These are phyloP conservation scores for Plumapathes pennacea DNA, from an alignment of 92 coral and sea anemone species.

Conservation along the genomic window DNA sequence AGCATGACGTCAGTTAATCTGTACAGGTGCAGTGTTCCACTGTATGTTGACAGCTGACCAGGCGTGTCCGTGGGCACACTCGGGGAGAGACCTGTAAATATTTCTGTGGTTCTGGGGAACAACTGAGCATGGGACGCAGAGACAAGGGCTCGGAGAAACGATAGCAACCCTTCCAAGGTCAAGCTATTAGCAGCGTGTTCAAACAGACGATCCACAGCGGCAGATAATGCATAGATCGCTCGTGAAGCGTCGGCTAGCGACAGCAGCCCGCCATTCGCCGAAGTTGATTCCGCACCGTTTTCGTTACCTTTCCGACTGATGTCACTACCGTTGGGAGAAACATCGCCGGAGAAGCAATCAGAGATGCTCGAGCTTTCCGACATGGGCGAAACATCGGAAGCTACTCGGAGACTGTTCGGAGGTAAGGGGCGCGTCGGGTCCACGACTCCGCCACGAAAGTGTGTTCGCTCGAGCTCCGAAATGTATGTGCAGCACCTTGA, in stretches of 20 bases:
- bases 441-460: constrained; percentile 56
- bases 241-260: constrained; percentile 88
- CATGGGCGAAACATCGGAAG: constrained; percentile 82
- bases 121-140: constrained; percentile 84
- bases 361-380: constrained; percentile 91
- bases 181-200: constrained; percentile 96
- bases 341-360: constrained; percentile 83
- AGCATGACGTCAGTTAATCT: constrained; percentile 96
- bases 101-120: constrained; percentile 48
- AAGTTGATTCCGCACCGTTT: constrained; percentile 54
- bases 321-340: constrained; percentile 76
- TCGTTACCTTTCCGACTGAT: constrained; percentile 62
- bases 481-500: constrained; percentile 89
- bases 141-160: constrained; percentile 70
- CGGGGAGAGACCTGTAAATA: constrained; percentile 32
- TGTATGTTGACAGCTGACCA: constrained; percentile 56
- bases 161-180: constrained; percentile 67
- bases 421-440: constrained; percentile 51
- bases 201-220: constrained; percentile 94
- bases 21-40: constrained; percentile 81
- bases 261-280: constrained; percentile 69
- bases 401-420: constrained; percentile 52
- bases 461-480: constrained; percentile 79
- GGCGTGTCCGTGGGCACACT: constrained; percentile 14
- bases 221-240: constrained; percentile 94